These are phyloP conservation scores for Carcina quercana DNA, from an alignment of 2,888 invertebrate species.

Conservation along the genomic window DNA sequence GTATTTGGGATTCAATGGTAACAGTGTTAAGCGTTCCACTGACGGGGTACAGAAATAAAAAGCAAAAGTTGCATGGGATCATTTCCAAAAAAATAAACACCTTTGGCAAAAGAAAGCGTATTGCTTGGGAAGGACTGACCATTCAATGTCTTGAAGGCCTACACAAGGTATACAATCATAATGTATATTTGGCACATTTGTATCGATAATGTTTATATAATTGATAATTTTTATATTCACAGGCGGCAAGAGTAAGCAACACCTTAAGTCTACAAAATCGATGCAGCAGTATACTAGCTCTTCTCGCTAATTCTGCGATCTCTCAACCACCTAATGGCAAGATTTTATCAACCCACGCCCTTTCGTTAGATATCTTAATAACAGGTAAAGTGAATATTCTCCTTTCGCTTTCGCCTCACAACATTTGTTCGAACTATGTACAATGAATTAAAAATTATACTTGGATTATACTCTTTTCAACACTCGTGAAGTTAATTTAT, in stretches of 20 bases:
- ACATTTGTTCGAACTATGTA: no score
- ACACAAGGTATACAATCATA: conserved; percentile 77
- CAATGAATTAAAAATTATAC: no score
- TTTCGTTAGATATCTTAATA: conserved; percentile 94
- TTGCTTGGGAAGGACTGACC: conserved; percentile 81
- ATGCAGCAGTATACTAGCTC: conserved; percentile 91
- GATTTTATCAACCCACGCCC: conserved; percentile 90
- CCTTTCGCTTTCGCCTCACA: no score
- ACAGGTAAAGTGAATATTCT: conserved; percentile 70
- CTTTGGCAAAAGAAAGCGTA: conserved; percentile 57
- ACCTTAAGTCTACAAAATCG: conserved; percentile 90
- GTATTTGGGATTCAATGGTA: conserved; percentile 94
- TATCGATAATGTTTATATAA: not conserved
- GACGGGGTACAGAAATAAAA: conserved; percentile 63
- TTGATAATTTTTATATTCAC: conserved; percentile 17
- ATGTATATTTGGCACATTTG: not conserved
- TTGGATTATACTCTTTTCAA: no score
- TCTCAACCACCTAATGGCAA: conserved; percentile 84
- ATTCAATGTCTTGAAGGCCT: conserved; percentile 91
- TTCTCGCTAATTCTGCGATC: conserved; percentile 92
- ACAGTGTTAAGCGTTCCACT: conserved; percentile 88
- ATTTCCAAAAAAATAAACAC: conserved; percentile 74
- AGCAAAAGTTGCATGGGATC: conserved; percentile 62
- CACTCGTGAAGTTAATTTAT: no score
- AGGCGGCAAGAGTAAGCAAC: conserved; percentile 93